Base-by-base conservation (phyloP, 2,888 invertebrate species). In the Patella caerulea region DNA sequence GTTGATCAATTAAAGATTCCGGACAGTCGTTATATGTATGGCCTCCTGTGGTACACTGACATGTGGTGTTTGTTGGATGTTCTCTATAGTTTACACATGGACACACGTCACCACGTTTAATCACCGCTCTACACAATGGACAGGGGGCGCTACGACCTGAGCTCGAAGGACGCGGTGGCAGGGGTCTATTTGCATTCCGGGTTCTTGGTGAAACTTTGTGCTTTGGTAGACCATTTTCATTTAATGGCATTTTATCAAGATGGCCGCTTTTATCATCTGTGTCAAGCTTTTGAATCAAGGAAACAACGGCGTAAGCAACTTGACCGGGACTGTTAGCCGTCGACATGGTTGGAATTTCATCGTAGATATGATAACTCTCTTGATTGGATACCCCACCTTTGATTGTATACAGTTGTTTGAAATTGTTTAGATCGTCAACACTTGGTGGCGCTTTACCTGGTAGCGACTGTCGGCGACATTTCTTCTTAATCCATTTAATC, bases 401-500 rank as follows among this genome's bases (percentile, higher is more conserved):
- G 65, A 24, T 14, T 19, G 19, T 24, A 24, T 65, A 65, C 14
- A 65, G 14, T 15, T 24, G 19, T 19, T 14, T 65, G 45, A 45
- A 45, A 45, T 45, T 45, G 12, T 65, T 65, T 65, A 65, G 24
- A 65, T 65, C 65, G 12, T 24, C 24, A 17, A 24, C 65, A 65
- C 65, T 65, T 2, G 65, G 65, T 24, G 65, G 65, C 24, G 19
- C 19, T 65, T 24, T 65, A 4, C 65, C 65, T 24, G 24, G 65
- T 24, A 65, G 11, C 4, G 65, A 65, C 14, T 24, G 19, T 65
- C 65, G 65, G 1, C 24, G 65, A 24, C 65, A 65, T 24, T 65
- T 65, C 24, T 65, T 65, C 65, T 65, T 65, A 14, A 65, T 24
- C 65, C 65, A 65, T 65, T 65, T 65, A 24, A 65, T 65, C 65